Percentiles rank a stretch among this genome's conserved stretches.
Conservation (phyloP, 64 coral and sea anemone genomes). For the Montipora efflorescens region DNA sequence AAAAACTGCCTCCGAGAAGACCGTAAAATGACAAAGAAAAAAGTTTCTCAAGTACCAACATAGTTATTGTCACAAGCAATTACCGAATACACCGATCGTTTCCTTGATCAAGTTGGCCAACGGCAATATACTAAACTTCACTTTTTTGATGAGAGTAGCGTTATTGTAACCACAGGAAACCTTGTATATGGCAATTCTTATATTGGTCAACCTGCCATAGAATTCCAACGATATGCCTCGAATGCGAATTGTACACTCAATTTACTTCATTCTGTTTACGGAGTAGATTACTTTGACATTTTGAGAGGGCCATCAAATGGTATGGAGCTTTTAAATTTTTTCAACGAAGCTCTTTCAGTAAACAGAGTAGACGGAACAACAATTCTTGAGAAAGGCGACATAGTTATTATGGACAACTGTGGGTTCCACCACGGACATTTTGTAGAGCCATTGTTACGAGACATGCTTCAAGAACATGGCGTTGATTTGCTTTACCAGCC, state of each 20-base stretch:
- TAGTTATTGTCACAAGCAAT: background rate
- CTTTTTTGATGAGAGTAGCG: background rate
- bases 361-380: slow-evolving; percentile 41
- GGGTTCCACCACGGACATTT: background rate
- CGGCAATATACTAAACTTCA: background rate
- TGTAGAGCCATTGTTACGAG: too few relatives aligned
- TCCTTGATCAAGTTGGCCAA: slow-evolving; percentile 20
- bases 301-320: slow-evolving; percentile 35
- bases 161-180: slow-evolving; percentile 28
- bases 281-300: slow-evolving; percentile 30
- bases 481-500: slow-evolving; percentile 35
- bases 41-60: background rate
- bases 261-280: slow-evolving; percentile 30
- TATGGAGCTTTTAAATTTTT: slow-evolving; percentile 47
- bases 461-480: too few relatives aligned
- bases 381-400: slow-evolving; percentile 34
- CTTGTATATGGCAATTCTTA: slow-evolving; percentile 29
- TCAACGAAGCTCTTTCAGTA: slow-evolving; percentile 20
- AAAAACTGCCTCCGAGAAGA: slow-evolving; percentile 34
- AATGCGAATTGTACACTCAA: slow-evolving; percentile 53
- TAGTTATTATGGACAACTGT: background rate
- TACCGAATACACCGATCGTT: background rate
- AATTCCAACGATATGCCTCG: slow-evolving; percentile 44
- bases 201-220: slow-evolving; percentile 30
- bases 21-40: background rate